Percentiles rank a stretch among this genome's conserved stretches.
Conservation (phyloP, 2,797 vertebrate species). For the Mallotus villosus region DNA sequence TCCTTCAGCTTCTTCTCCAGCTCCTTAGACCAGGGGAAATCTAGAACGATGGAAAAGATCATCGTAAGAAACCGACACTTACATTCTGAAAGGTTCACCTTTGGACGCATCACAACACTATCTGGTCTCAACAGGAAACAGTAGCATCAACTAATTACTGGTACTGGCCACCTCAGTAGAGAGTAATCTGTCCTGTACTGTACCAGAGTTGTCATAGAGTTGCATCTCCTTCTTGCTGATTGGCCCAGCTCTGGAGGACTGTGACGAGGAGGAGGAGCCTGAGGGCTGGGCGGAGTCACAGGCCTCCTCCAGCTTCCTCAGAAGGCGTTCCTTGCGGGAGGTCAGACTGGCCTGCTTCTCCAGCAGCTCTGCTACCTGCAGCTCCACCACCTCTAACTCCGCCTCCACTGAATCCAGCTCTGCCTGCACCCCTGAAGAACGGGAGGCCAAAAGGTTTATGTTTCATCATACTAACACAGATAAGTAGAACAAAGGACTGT, state of each 20-base stretch:
- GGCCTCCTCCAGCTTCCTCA: slow-evolving; percentile 76
- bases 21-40: slow-evolving; percentile 87
- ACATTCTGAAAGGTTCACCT: background rate
- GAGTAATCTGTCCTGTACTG: background rate
- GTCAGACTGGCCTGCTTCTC: slow-evolving; percentile 84
- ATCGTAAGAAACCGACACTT: background rate
- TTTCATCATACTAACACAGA: background rate
- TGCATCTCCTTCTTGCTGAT: slow-evolving; percentile 67
- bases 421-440: slow-evolving; percentile 70
- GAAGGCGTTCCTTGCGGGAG: slow-evolving; percentile 74
- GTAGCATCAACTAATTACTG: no score
- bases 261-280: slow-evolving; percentile 52
- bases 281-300: slow-evolving; percentile 58
- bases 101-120: background rate
- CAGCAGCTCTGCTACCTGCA: slow-evolving; percentile 86
- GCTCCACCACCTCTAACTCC: slow-evolving; percentile 85
- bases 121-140: background rate
- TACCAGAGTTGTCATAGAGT: slow-evolving; percentile 85
- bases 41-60: slow-evolving; percentile 56
- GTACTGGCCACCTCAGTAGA: background rate
- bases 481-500: no score
- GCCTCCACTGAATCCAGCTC: slow-evolving; percentile 82
- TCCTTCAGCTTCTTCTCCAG: slow-evolving; percentile 73
- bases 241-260: slow-evolving; percentile 45
- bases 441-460: background rate